A percentile compares a stretch with the other conserved stretches of the same genome.
phyloP scores from a whole-genome alignment of 1,140 invertebrate species.

The Zaprionus capensis region DNA sequence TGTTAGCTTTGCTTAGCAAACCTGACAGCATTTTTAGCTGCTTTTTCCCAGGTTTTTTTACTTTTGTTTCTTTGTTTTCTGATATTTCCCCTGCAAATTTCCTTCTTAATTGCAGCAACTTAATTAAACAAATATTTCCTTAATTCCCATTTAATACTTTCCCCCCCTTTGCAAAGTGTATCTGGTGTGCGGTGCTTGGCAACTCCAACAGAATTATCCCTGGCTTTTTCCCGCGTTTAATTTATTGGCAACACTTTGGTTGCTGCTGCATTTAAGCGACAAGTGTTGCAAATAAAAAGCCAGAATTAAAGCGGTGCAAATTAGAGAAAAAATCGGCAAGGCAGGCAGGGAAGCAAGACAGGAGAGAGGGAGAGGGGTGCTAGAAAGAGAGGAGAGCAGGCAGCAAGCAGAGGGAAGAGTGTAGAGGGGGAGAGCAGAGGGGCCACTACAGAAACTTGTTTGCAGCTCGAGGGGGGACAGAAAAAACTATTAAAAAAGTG shows the following conservation, averaged over 20 bases:
- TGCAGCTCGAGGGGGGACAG: slow-evolving; percentile 36
- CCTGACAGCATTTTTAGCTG: too few relatives aligned
- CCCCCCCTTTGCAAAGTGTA: neutral
- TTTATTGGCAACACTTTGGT: slow-evolving; percentile 80
- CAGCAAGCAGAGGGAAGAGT: neutral
- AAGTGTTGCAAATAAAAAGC: slow-evolving; percentile 82
- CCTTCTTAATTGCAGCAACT: too few relatives aligned
- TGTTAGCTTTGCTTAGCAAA: too few relatives aligned
- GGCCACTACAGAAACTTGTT: slow-evolving; percentile 58
- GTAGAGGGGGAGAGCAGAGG: too few relatives aligned
- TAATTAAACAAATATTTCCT: too few relatives aligned
- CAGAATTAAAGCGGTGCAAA: slow-evolving; percentile 79
- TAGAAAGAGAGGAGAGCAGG: neutral
- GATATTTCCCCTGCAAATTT: too few relatives aligned
- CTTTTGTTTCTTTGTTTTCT: too few relatives aligned
- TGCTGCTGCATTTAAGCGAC: slow-evolving; percentile 77
- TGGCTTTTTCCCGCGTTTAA: slow-evolving; percentile 55
- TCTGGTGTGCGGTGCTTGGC: neutral
- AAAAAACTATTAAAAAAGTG: slow-evolving; percentile 63
- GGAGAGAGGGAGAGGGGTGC: neutral
- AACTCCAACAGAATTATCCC: neutral
- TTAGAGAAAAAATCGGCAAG: slow-evolving; percentile 50
- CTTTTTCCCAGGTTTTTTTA: too few relatives aligned
- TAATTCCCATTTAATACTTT: too few relatives aligned
- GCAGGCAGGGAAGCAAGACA: too few relatives aligned